phyloP scores from a whole-genome alignment of 2,888 invertebrate genomes.

The Lithophane socia region DNA sequence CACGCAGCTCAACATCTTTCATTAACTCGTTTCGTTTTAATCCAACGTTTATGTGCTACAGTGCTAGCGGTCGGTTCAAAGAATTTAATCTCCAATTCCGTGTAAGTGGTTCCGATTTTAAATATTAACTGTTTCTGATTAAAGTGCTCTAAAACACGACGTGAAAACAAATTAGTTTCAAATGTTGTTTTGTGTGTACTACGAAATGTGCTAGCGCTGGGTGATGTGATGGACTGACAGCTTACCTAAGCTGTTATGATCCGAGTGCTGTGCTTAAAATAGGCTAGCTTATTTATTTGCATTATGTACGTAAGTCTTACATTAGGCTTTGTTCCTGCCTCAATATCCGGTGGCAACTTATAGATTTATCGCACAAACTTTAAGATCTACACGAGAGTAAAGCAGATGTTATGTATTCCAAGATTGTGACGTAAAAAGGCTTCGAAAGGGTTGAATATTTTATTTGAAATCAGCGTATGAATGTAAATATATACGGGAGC shows the following conservation, averaged over 20 bases:
- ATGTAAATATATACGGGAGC: slow-evolving; percentile 35
- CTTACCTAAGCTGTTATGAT: neutral
- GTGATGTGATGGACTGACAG: no score
- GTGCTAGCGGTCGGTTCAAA: slow-evolving; percentile 17
- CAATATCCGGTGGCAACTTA: neutral
- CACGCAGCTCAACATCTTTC: slow-evolving; percentile 10
- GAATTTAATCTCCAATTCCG: slow-evolving; percentile 32
- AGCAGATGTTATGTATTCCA: slow-evolving; percentile 10
- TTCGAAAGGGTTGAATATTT: slow-evolving; percentile 48
- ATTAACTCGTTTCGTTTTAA: slow-evolving; percentile 27
- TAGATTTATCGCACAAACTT: slow-evolving; percentile 1
- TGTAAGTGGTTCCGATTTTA: slow-evolving; percentile 45
- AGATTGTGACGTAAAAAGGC: slow-evolving; percentile 19
- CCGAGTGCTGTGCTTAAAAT: neutral
- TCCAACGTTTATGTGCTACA: slow-evolving; percentile 30
- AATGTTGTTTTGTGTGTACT: neutral
- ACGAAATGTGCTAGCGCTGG: neutral
- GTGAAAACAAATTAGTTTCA: slow-evolving; percentile 24
- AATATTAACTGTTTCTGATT: slow-evolving; percentile 29
- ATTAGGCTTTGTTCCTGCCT: no score
- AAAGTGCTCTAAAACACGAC: slow-evolving; percentile 10
- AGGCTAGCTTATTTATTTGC: neutral
- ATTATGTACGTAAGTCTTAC: neutral
- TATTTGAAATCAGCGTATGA: slow-evolving; percentile 38
- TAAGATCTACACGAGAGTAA: neutral